Evolutionary conservation across 2,888 invertebrate genomes (phyloP).

Genomic region (Ganaspis brasiliensis): DNA sequence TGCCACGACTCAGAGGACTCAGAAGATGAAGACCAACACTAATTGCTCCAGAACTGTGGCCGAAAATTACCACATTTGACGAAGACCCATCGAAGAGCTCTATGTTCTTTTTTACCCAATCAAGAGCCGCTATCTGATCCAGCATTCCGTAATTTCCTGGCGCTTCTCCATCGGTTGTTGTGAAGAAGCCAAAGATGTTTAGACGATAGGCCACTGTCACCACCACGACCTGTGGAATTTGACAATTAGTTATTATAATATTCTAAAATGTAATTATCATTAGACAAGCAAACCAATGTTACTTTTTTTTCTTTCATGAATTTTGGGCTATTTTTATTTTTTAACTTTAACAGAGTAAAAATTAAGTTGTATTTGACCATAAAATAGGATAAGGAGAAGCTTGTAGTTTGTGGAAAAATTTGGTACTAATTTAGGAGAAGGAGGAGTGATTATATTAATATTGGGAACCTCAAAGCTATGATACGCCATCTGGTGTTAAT

Average conservation of each 20-base stretch:
- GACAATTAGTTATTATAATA: not conserved
- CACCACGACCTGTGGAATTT: slow-evolving; percentile 84
- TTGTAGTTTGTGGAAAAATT: no score
- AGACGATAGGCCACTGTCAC: slow-evolving; percentile 90
- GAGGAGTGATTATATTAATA: no score
- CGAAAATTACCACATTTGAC: slow-evolving; percentile 88
- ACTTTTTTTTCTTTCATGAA: no score
- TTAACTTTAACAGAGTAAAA: no score
- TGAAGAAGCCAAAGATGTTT: slow-evolving; percentile 92
- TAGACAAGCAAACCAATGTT: no score
- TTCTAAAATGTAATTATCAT: no score
- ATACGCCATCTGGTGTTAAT: no score
- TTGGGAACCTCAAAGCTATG: no score
- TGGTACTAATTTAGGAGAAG: no score
- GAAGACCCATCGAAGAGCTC: slow-evolving; percentile 88
- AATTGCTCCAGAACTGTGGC: slow-evolving; percentile 90
- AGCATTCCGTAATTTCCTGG: slow-evolving; percentile 90
- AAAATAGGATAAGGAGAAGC: no score
- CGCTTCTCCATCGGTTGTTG: slow-evolving; percentile 89
- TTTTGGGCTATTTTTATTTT: no score
- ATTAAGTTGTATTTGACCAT: no score
- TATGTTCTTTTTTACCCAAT: slow-evolving; percentile 90
- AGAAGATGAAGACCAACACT: slow-evolving; percentile 90
- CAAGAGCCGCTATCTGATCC: slow-evolving; percentile 90
- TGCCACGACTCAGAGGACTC: slow-evolving; percentile 81